Conservation (phyloP, 1,140 invertebrate genomes). For the Spodoptera litura region DNA sequence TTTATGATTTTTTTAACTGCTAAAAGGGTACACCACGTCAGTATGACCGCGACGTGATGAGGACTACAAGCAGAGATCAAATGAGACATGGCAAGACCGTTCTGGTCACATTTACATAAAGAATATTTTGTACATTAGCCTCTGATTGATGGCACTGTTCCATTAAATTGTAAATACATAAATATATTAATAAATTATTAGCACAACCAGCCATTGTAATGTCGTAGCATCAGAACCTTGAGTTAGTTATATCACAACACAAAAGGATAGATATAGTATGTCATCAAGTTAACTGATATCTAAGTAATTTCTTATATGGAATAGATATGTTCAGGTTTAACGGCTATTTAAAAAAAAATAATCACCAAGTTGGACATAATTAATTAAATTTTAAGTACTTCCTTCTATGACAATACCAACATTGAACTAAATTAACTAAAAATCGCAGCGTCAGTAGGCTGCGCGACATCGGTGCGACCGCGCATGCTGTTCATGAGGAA, state of each 20-base stretch:
- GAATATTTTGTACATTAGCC: slow-evolving; percentile 80
- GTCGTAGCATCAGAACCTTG: slow-evolving; percentile 55
- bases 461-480: no score
- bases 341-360: no score
- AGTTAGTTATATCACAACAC: slow-evolving; percentile 59
- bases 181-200: slow-evolving; percentile 52
- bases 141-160: slow-evolving; percentile 74
- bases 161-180: slow-evolving; percentile 57
- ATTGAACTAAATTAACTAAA: no score
- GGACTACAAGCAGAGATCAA: slow-evolving; percentile 82
- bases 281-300: slow-evolving; percentile 33
- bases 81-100: slow-evolving; percentile 78
- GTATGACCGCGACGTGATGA: slow-evolving; percentile 60
- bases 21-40: slow-evolving; percentile 58
- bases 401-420: no score
- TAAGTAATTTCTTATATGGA: no score
- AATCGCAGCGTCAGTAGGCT: no score
- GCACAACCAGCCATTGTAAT: slow-evolving; percentile 61
- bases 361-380: no score
- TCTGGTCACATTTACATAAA: slow-evolving; percentile 67
- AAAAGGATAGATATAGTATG: slow-evolving; percentile 2
- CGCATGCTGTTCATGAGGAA: no score
- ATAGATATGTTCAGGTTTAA: no score
- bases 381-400: no score
- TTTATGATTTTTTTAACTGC: slow-evolving; percentile 57